Percentiles rank a stretch among this genome's conserved stretches.
Evolutionary conservation across 2,113 vertebrate genomes (phyloP).

Genomic region (Rhynchopsitta pachyrhyncha): DNA sequence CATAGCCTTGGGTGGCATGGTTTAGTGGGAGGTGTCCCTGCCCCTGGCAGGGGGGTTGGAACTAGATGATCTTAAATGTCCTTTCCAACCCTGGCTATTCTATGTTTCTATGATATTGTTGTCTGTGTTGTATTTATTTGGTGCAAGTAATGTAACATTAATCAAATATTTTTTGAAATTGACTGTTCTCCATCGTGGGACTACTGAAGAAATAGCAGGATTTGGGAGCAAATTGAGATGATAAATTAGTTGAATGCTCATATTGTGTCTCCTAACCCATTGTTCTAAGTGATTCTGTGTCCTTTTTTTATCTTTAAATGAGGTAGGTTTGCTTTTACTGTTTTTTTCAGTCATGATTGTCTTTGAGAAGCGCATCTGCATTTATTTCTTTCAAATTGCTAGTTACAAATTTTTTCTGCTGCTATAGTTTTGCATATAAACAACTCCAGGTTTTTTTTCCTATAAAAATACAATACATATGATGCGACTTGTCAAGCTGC

Average conservation of each 20-base stretch:
- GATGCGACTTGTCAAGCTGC: neutral
- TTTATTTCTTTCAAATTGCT: slow-evolving; percentile 28
- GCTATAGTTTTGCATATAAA: slow-evolving; percentile 37
- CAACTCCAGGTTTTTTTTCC: neutral
- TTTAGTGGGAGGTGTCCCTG: no score
- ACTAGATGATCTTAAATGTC: no score
- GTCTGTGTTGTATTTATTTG: neutral
- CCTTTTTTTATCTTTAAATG: slow-evolving; percentile 1
- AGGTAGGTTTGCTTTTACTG: slow-evolving; percentile 2
- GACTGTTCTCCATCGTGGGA: neutral
- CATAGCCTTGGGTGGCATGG: no score
- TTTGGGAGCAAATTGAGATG: slow-evolving; percentile 15
- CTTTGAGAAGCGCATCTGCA: slow-evolving; percentile 15
- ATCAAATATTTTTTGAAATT: slow-evolving; percentile 23
- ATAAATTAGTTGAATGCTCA: slow-evolving; percentile 29
- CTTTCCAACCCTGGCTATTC: no score
- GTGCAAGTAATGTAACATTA: neutral
- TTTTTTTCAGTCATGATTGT: neutral
- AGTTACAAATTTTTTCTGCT: slow-evolving; percentile 23
- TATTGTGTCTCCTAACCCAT: neutral
- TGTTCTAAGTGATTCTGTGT: slow-evolving; percentile 34
- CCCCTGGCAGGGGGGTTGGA: no score
- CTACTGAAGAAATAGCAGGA: neutral
- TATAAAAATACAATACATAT: neutral
- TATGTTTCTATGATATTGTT: neutral